These are phyloP conservation scores for Tylochromis polylepis DNA, from an alignment of 2,113 vertebrate species.

Conservation along the genomic window DNA sequence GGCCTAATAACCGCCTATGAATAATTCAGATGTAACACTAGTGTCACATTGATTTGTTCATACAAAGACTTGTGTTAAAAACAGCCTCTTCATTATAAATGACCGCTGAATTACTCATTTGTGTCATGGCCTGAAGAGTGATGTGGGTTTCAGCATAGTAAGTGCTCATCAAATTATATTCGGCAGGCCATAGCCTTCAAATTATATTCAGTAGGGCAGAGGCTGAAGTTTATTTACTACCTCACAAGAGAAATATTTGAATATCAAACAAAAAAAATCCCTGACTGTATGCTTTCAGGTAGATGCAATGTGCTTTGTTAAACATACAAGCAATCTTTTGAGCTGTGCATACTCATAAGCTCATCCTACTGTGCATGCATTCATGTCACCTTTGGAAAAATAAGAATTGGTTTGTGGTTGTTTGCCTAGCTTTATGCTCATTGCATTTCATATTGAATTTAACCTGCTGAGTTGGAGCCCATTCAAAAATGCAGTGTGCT, in stretches of 20 bases:
- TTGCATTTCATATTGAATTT: slow-evolving; percentile 62
- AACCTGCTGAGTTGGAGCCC: slow-evolving; percentile 50
- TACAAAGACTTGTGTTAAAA: slow-evolving; percentile 50
- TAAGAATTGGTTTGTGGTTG: slow-evolving; percentile 21
- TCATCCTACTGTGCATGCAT: neutral
- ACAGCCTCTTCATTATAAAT: slow-evolving; percentile 51
- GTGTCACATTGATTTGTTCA: slow-evolving; percentile 59
- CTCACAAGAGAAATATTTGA: slow-evolving; percentile 37
- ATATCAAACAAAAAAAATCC: slow-evolving; percentile 32
- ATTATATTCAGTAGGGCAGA: slow-evolving; percentile 38
- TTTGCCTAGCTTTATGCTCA: slow-evolving; percentile 50
- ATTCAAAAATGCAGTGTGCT: slow-evolving; percentile 43
- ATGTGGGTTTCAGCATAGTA: slow-evolving; percentile 35
- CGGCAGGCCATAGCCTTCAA: slow-evolving; percentile 21
- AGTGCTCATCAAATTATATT: slow-evolving; percentile 45
- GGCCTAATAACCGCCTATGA: slow-evolving; percentile 46
- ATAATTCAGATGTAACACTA: slow-evolving; percentile 58
- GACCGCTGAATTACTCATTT: slow-evolving; percentile 48
- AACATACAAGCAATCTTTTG: slow-evolving; percentile 14
- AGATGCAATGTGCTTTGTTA: slow-evolving; percentile 6
- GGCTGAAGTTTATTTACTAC: slow-evolving; percentile 42
- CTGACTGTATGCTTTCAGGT: slow-evolving; percentile 13
- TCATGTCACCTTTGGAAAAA: slow-evolving; percentile 25
- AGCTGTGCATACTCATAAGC: neutral
- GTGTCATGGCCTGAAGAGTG: slow-evolving; percentile 43